These are phyloP conservation scores for Anas acuta DNA, from an alignment of 2,797 vertebrate genomes.

Conservation along the genomic window DNA sequence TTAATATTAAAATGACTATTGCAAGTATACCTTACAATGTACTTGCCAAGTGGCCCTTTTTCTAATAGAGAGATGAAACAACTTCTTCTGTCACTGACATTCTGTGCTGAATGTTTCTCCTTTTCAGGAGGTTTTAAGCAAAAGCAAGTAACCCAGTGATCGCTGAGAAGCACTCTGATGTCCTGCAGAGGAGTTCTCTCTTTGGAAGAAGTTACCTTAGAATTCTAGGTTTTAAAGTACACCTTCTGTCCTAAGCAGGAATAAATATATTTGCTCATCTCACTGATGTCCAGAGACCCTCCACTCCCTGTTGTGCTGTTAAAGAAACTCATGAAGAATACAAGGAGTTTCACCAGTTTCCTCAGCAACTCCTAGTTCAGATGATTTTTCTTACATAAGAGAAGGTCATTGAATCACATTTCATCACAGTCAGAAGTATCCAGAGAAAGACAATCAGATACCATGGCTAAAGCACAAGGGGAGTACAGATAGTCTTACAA, in stretches of 20 bases:
- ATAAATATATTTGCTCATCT: neutral
- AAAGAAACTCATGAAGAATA: neutral
- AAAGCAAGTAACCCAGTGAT: neutral
- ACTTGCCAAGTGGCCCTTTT: conserved; percentile 37
- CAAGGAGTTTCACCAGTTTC: neutral
- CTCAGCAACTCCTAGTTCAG: neutral
- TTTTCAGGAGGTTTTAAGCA: neutral
- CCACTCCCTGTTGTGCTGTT: neutral
- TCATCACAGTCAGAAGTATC: neutral
- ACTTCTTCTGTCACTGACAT: neutral
- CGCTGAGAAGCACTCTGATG: neutral
- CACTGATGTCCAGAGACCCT: neutral
- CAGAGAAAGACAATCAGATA: neutral
- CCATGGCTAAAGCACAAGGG: neutral
- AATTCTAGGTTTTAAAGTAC: neutral
- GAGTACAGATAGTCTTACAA: neutral
- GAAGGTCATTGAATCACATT: neutral
- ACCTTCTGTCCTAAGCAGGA: neutral
- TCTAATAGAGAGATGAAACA: conserved; percentile 20
- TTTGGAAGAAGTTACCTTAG: neutral
- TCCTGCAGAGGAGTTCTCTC: neutral
- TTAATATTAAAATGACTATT: conserved; percentile 60
- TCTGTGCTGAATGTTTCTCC: neutral
- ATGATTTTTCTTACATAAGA: neutral
- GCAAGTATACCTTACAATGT: conserved; percentile 5